Evolutionary conservation across 1,140 invertebrate genomes (phyloP).

Genomic region (Phocides pigmalion): DNA sequence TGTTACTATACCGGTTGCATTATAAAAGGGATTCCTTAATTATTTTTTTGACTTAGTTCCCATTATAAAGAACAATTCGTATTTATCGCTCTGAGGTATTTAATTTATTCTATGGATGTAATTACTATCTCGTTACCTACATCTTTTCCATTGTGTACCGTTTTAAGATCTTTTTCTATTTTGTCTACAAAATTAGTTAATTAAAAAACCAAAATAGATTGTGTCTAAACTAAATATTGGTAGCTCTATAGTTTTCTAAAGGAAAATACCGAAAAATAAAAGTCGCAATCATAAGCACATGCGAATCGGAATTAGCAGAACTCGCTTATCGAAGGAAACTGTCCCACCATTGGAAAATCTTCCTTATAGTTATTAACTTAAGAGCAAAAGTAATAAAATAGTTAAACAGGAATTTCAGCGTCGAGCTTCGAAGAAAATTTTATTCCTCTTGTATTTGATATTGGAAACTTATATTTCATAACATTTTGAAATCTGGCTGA

Average conservation of each 20-base stretch:
- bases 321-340: constrained; percentile 43
- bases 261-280: constrained; percentile 60
- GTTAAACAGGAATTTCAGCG: background rate
- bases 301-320: constrained; percentile 61
- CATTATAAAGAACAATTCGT: too few species aligned
- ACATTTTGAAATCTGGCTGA: background rate
- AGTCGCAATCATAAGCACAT: constrained; percentile 58
- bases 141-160: too few species aligned
- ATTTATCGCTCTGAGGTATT: too few species aligned
- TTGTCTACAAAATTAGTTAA: too few species aligned
- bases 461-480: constrained; percentile 10
- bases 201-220: background rate
- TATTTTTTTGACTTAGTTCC: too few species aligned
- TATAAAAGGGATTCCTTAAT: background rate
- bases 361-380: background rate
- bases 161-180: too few species aligned
- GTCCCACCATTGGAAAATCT: constrained; percentile 40
- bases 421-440: constrained; percentile 1
- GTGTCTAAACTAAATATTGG: constrained; percentile 36
- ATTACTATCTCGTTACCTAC: too few species aligned
- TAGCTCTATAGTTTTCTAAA: constrained; percentile 46
- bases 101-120: too few species aligned
- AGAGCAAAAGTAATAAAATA: background rate
- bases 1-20: background rate
- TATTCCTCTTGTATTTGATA: constrained; percentile 1